Evolutionary conservation across 1,140 invertebrate genomes (phyloP), one percentile per base, ranked within the genome.

Genomic region (Linepithema humile): DNA sequence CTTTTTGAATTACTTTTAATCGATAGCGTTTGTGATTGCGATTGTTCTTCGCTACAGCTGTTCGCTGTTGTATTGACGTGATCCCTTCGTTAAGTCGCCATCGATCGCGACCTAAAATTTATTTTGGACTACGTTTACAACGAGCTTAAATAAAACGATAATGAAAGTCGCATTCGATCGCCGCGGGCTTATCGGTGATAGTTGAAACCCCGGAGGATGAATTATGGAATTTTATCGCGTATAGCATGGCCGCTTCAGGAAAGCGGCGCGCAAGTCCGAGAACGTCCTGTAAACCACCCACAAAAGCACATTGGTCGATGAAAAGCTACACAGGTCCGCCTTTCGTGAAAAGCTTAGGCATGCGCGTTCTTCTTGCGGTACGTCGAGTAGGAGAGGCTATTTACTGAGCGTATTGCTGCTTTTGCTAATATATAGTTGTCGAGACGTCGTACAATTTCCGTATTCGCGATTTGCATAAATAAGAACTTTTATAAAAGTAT

Each of bases 281-380:
- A 15, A 65, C 26, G 53, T 23, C 10, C 10, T 57, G 35, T 32
- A 67, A 29, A 43, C 89, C 88, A 88, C 88, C 89, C 89, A 83
- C 85, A 59, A 78, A 69, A 82, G 75, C 86, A 82, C 84, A 90
- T 90, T 90, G 89, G 89, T 82, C 73, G 88, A 26, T 53, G 83
- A 80, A 86, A 89, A 89, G 88, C 86, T 84, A 15, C 45, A 10
- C 32, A 55, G 85, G 38, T 78, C 88, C 88, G 88, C 89, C 88
- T 90, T 89, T 83, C 77, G 77, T 20, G 74, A 83, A 89, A 90
- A 89, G 83, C 87, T 86, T 74, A 65, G 29, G 80, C 89, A 88
- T 90, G 90, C 89, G 90, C 88, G 9, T 15, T 29, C 17, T 45
- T 3, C 35, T 35, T 26, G 32, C 20, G 26, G 12, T 45, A 45